A percentile compares a stretch with the other conserved stretches of the same genome.
Evolutionary conservation across 2,113 vertebrate genomes (phyloP).

Genomic region (Caranx ignobilis): DNA sequence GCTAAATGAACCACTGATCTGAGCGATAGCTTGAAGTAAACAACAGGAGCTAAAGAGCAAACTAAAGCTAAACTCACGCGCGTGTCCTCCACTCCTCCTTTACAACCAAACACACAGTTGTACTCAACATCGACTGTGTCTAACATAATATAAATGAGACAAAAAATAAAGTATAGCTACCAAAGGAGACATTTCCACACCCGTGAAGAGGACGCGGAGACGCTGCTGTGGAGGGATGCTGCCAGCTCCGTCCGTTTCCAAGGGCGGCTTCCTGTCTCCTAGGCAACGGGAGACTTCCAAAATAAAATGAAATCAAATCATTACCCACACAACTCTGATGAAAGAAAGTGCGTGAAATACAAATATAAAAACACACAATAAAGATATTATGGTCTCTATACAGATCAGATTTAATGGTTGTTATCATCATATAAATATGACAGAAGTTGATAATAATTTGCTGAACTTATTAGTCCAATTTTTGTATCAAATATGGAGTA

Average conservation of each 20-base stretch:
- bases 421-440: too few species aligned
- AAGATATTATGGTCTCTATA: too few species aligned
- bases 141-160: background rate
- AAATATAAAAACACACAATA: too few species aligned
- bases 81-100: too few species aligned
- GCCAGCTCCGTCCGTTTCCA: background rate
- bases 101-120: background rate
- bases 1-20: background rate
- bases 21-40: background rate
- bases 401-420: too few species aligned
- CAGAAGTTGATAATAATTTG: too few species aligned
- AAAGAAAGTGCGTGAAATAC: too few species aligned
- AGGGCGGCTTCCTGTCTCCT: conserved; percentile 34
- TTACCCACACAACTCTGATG: background rate
- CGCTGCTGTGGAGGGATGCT: conserved; percentile 4
- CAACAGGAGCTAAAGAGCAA: background rate
- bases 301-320: conserved; percentile 10
- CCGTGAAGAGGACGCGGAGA: background rate
- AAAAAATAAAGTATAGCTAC: background rate
- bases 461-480: too few species aligned
- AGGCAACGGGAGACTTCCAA: conserved; percentile 31
- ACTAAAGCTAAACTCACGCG: background rate
- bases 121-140: background rate
- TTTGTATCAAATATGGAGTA: too few species aligned
- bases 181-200: background rate